Conservation (phyloP, 2,113 vertebrate genomes). For the Numida meleagris region DNA sequence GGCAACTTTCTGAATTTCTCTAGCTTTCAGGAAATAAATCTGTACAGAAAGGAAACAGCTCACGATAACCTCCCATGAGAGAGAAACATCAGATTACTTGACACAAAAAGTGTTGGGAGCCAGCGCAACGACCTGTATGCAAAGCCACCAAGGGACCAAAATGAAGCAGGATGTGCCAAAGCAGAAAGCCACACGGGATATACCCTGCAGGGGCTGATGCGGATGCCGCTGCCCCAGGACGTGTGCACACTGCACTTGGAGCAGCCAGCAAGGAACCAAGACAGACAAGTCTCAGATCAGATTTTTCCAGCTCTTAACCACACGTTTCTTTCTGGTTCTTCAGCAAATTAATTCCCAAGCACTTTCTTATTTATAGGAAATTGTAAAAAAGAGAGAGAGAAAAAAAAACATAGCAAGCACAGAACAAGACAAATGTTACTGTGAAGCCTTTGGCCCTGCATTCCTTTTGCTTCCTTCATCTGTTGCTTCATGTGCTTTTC, state of each 20-base stretch:
- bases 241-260: not conserved
- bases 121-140: not conserved
- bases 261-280: not conserved
- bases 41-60: not conserved
- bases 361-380: not conserved
- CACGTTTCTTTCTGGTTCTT: not conserved
- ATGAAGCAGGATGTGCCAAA: not conserved
- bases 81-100: not conserved
- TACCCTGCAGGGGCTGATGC: rapidly evolving
- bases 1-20: not conserved
- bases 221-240: not conserved
- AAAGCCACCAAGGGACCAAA: not conserved
- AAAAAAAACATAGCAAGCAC: not conserved
- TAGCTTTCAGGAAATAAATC: not conserved
- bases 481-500: not conserved
- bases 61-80: rapidly evolving
- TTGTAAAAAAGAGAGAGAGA: no score
- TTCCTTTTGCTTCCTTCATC: not conserved
- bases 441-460: not conserved
- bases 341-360: not conserved
- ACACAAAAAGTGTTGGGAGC: not conserved
- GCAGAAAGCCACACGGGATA: not conserved
- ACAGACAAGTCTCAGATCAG: not conserved
- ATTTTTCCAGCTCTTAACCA: not conserved
- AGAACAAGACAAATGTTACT: not conserved